These are phyloP conservation scores for Brachyistius frenatus DNA, from an alignment of 2,113 vertebrate genomes.

Conservation along the genomic window DNA sequence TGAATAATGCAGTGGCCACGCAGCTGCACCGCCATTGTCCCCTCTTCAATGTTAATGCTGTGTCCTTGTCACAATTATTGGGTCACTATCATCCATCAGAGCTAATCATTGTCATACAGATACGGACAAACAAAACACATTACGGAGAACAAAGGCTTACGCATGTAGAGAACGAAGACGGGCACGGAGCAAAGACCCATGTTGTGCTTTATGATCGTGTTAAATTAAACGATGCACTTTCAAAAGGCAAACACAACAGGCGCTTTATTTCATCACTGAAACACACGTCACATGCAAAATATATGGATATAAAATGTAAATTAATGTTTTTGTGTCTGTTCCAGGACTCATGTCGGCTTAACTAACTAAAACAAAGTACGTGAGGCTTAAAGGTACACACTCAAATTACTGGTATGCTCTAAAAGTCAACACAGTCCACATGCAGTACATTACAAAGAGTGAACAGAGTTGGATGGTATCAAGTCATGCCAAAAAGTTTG, in stretches of 20 bases:
- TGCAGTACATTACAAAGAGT: not conserved
- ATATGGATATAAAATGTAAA: not conserved
- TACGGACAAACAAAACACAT: slow-evolving; percentile 59
- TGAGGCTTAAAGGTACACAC: not conserved
- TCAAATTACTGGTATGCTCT: not conserved
- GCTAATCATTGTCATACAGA: slow-evolving; percentile 77
- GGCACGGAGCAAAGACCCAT: slow-evolving; percentile 5
- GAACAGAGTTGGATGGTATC: not conserved
- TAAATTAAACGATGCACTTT: slow-evolving; percentile 32
- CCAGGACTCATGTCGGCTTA: not conserved
- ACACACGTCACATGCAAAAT: slow-evolving; percentile 31
- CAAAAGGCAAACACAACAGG: slow-evolving; percentile 32
- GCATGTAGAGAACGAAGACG: slow-evolving; percentile 55
- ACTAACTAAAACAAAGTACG: not conserved
- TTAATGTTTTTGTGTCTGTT: not conserved
- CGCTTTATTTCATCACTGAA: slow-evolving; percentile 4
- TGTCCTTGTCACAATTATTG: slow-evolving; percentile 79
- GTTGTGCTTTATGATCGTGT: slow-evolving; percentile 20
- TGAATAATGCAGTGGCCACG: slow-evolving; percentile 72
- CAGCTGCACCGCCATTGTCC: slow-evolving; percentile 72
- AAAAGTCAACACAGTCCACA: not conserved
- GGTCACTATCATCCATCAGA: slow-evolving; percentile 76
- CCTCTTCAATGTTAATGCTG: slow-evolving; percentile 73
- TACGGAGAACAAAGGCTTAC: slow-evolving; percentile 61
- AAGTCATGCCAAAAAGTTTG: no score